Evolutionary conservation across 2,113 vertebrate species (phyloP).

Genomic region (Nansenia antarctica): DNA sequence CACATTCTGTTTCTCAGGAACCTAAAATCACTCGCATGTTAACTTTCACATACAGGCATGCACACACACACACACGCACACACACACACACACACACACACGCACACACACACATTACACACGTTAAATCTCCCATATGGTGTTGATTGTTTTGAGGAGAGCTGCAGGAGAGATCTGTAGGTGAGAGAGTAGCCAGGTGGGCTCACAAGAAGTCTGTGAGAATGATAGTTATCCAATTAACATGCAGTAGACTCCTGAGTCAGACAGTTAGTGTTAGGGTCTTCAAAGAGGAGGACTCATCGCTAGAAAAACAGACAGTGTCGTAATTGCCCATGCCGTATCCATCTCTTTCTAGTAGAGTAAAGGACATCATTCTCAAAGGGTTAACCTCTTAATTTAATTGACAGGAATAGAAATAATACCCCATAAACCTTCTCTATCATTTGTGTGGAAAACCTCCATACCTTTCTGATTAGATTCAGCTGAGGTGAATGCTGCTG

Average conservation of each 20-base stretch:
- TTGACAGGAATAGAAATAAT: neutral
- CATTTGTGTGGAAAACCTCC: conserved; percentile 44
- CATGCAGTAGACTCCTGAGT: neutral
- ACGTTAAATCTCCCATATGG: neutral
- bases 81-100: conserved; percentile 13
- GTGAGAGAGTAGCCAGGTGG: neutral
- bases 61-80: conserved; percentile 4
- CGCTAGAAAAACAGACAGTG: neutral
- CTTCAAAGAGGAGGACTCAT: neutral
- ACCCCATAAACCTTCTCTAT: conserved; percentile 35
- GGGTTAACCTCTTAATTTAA: neutral
- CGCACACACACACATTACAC: conserved; percentile 4
- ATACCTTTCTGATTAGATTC: conserved; percentile 44
- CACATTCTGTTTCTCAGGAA: too few species aligned
- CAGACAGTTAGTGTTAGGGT: neutral
- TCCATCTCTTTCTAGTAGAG: neutral
- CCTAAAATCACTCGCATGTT: neutral
- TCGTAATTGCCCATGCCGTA: neutral
- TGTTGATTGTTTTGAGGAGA: conserved; percentile 8
- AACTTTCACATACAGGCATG: neutral
- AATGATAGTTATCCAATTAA: conserved; percentile 14
- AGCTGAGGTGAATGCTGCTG: conserved; percentile 28
- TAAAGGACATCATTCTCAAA: neutral
- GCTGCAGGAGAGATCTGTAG: neutral
- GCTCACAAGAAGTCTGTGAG: neutral